A percentile compares a stretch with the other conserved stretches of the same genome.
These are phyloP conservation scores for Andrena hattorfiana DNA, from an alignment of 2,888 invertebrate genomes.

Conservation along the genomic window DNA sequence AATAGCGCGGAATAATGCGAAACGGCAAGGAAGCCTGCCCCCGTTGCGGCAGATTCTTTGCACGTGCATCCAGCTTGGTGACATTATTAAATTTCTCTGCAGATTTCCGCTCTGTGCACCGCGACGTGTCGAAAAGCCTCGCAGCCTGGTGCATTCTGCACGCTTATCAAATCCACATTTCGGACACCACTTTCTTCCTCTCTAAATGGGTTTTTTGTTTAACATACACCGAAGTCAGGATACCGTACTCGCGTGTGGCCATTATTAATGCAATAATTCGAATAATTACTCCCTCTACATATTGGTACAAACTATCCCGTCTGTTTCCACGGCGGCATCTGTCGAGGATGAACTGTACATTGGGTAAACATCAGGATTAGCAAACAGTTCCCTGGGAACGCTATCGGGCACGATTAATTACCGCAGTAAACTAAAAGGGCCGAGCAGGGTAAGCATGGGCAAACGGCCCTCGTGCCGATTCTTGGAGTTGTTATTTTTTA, in stretches of 20 bases:
- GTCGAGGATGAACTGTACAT: neutral
- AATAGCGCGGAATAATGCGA: neutral
- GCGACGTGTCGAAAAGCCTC: conserved; percentile 16
- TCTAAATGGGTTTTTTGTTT: neutral
- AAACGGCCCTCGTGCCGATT: too few species aligned
- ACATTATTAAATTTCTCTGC: conserved; percentile 46
- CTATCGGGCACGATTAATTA: neutral
- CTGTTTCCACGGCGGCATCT: neutral
- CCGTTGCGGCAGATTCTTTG: neutral
- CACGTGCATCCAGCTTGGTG: conserved; percentile 28
- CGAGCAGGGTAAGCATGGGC: too few species aligned
- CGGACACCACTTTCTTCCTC: neutral
- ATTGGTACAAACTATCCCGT: neutral
- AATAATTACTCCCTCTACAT: neutral
- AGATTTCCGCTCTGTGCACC: neutral
- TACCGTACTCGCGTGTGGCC: too few species aligned
- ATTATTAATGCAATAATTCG: neutral
- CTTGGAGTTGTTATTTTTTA: too few species aligned
- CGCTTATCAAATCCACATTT: conserved; percentile 18
- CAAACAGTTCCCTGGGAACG: neutral
- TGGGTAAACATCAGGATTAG: neutral
- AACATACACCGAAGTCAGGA: too few species aligned
- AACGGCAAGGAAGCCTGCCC: neutral
- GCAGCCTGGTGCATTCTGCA: neutral
- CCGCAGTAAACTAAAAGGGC: neutral